Conservation (phyloP, 2,888 invertebrate genomes). For the Macaria liturata region DNA sequence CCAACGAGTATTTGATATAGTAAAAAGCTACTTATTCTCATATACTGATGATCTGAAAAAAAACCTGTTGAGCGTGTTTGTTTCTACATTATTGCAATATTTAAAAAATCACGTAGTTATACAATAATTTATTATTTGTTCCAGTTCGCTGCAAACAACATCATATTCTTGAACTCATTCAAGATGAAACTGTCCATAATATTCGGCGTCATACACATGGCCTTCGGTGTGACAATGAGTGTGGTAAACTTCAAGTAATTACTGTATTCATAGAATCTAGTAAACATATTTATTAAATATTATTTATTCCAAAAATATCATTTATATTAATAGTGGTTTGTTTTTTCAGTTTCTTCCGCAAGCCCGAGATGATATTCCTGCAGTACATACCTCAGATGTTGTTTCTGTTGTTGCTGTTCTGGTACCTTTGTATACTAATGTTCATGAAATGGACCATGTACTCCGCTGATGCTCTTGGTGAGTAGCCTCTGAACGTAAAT, state of each 20-base stretch:
- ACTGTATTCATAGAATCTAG: constrained; percentile 79
- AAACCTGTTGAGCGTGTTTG: no score
- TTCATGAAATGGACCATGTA: constrained; percentile 88
- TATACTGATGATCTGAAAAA: no score
- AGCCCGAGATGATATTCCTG: constrained; percentile 75
- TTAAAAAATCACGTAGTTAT: no score
- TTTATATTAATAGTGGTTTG: constrained; percentile 18
- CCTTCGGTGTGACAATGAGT: constrained; percentile 87
- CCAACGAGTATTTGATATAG: no score
- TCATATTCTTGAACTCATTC: constrained; percentile 88
- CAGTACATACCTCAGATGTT: constrained; percentile 89
- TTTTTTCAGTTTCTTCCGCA: constrained; percentile 74
- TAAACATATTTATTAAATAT: constrained; percentile 43
- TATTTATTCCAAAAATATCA: constrained; percentile 27
- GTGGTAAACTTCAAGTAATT: constrained; percentile 84
- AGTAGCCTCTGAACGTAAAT: constrained; percentile 5
- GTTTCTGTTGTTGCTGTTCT: constrained; percentile 86
- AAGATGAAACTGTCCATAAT: constrained; percentile 90
- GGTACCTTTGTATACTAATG: constrained; percentile 86
- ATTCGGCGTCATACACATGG: constrained; percentile 89
- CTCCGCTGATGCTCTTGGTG: constrained; percentile 66
- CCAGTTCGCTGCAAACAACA: constrained; percentile 85
- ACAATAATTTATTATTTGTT: constrained; percentile 33
- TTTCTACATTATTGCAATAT: no score
- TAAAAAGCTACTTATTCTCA: no score